phyloP scores from a whole-genome alignment of 2,113 vertebrate species.

The Enhydra lutris region DNA sequence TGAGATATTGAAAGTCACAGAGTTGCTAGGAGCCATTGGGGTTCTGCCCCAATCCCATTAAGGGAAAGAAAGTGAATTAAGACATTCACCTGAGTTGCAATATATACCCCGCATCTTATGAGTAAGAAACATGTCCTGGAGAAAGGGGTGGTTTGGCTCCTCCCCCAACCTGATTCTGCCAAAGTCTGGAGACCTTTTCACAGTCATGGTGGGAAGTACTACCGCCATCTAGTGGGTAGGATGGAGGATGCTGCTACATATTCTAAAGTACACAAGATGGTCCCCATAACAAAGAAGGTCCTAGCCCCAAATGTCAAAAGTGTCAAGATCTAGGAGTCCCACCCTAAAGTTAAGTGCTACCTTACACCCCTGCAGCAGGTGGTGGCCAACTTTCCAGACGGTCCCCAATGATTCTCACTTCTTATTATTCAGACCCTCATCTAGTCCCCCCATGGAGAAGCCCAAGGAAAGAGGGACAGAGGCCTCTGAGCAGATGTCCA shows the following conservation, averaged over 20 bases:
- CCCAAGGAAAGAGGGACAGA: neutral
- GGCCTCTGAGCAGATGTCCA: neutral
- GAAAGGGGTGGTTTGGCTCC: neutral
- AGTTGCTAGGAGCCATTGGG: neutral
- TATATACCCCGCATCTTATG: neutral
- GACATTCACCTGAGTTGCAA: neutral
- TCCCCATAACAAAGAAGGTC: neutral
- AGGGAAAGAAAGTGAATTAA: neutral
- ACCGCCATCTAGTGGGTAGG: conserved; percentile 27
- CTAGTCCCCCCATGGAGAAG: neutral
- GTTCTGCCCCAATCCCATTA: neutral
- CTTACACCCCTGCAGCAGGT: neutral
- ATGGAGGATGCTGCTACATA: neutral
- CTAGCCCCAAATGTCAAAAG: neutral
- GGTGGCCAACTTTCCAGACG: neutral
- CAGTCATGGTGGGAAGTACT: neutral
- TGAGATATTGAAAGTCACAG: neutral
- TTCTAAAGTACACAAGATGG: neutral
- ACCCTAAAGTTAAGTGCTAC: neutral
- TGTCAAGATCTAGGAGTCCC: neutral
- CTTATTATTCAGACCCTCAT: neutral
- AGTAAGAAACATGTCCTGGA: neutral
- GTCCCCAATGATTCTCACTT: neutral
- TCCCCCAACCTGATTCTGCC: neutral
- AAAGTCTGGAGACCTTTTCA: neutral